Evolutionary conservation across 2,113 vertebrate species (phyloP).

Genomic region (Tonatia bakeri): DNA sequence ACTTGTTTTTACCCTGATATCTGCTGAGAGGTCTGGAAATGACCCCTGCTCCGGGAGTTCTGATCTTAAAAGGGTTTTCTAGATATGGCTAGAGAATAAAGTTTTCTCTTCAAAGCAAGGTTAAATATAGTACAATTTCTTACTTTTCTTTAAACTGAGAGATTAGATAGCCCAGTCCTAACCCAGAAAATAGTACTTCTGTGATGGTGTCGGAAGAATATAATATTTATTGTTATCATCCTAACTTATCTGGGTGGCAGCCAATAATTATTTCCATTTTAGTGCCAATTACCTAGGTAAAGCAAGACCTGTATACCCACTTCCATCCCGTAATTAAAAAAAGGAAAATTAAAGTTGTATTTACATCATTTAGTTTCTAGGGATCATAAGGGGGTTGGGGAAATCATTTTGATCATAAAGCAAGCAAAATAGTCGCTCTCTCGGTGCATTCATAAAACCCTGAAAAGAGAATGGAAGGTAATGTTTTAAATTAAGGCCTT

Average conservation of each 20-base stretch:
- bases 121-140: background rate
- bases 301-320: background rate
- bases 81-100: background rate
- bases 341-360: background rate
- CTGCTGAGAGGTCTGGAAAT: background rate
- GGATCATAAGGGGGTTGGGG: background rate
- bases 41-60: background rate
- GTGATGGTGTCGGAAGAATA: background rate
- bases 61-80: background rate
- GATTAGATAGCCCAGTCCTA: background rate
- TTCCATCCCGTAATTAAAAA: background rate
- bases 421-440: background rate
- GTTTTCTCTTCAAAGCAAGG: background rate
- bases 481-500: background rate
- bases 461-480: background rate
- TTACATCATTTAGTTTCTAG: background rate
- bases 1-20: background rate
- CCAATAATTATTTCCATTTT: background rate
- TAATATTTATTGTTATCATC: background rate
- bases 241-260: background rate
- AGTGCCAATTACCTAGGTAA: background rate
- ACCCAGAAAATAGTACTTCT: background rate
- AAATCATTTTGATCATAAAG: background rate
- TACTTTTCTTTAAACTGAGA: background rate
- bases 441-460: background rate